phyloP scores from a whole-genome alignment of 2,797 vertebrate genomes.

The Melanotaenia maccullochi region DNA sequence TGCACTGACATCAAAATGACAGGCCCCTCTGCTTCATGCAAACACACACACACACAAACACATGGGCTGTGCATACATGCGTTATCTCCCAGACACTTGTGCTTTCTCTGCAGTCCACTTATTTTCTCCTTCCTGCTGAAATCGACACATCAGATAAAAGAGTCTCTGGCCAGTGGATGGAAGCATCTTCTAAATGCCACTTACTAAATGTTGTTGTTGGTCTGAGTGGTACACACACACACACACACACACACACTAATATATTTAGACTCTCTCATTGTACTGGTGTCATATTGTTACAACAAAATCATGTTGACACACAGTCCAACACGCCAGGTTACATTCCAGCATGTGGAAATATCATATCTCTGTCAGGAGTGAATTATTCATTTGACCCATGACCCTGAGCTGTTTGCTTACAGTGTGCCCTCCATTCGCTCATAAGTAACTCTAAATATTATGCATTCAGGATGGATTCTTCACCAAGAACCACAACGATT shows the following conservation, averaged over 20 bases:
- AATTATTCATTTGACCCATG: constrained; percentile 41
- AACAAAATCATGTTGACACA: constrained; percentile 24
- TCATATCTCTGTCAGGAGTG: constrained; percentile 38
- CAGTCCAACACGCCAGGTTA: constrained; percentile 27
- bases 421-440: not conserved
- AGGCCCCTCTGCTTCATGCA: constrained; percentile 18
- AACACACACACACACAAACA: constrained; percentile 16
- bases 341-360: constrained; percentile 40
- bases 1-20: constrained; percentile 39
- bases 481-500: no score
- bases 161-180: constrained; percentile 6
- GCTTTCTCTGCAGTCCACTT: constrained; percentile 30
- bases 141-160: constrained; percentile 34
- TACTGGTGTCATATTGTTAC: constrained; percentile 6
- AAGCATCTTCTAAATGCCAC: constrained; percentile 43
- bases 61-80: not conserved
- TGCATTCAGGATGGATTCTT: not conserved
- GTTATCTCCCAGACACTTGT: constrained; percentile 1
- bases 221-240: no score
- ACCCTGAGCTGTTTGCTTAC: constrained; percentile 31
- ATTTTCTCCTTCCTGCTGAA: constrained; percentile 23
- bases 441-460: not conserved
- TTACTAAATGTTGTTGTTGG: constrained; percentile 28
- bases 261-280: constrained; percentile 6
- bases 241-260: not conserved